Evolutionary conservation across 2,113 vertebrate species (phyloP), one percentile per base, ranked within the genome.

Genomic region (Sphaerodactylus townsendi): DNA sequence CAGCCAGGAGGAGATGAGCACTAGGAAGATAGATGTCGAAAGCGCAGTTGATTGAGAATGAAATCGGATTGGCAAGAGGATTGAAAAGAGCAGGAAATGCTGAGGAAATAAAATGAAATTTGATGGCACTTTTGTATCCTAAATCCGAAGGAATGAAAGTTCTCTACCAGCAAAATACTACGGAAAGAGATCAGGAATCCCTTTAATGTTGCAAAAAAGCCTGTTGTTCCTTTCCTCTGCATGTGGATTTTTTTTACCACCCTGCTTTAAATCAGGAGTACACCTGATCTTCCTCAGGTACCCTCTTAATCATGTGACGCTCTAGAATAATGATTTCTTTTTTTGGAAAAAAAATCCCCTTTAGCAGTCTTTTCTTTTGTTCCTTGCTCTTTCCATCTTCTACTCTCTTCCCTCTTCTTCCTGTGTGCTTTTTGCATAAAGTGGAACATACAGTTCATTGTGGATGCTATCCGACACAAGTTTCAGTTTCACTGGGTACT

Each of bases 21-120:
- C 19, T 44, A 76, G 73, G 72, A 75, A 75, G 65, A 30, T 33
- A 75, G 50, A 30, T 33, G 37, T 82, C 79, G 39, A 79, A 64
- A 72, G 53, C 72, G 56, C 77, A 79, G 3, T 59, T 64, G 35
- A 82, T 65, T 81, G 39, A 37, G 46, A 53, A 30, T 77, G 83
- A 53, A 79, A 64, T 76, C 4, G 8, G n/a, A 41, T 65, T 69
- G 68, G 85, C 53, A 83, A 81, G 28, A 66, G 79, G 53, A 87
- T 77, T 84, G 74, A 35, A 14, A 70, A 71, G 53, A 87, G 75
- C 17, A 65, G 28, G 39, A 79, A 79, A 17, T 10, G 3, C 28
- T 75, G 71, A 77, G 41, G 44, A 33, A 13, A 89, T 56, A 76
- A 87, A 25, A 73, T 30, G 10, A 50, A 37, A 11, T 46, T 87